A percentile compares a stretch with the other conserved stretches of the same genome.
Evolutionary conservation across 2,888 invertebrate genomes (phyloP).

Genomic region (Caradrina clavipalpis): DNA sequence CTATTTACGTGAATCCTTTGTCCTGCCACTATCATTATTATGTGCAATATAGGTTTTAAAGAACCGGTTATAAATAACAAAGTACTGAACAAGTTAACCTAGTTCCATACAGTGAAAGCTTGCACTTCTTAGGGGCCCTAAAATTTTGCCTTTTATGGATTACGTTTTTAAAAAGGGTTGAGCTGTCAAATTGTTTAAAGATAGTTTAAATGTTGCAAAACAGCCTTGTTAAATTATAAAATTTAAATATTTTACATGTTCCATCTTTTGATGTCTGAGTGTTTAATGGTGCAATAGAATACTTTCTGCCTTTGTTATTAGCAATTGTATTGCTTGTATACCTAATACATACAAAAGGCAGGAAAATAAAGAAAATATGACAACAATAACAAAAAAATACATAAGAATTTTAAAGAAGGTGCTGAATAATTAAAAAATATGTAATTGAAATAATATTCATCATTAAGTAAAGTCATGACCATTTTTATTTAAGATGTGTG

Average conservation of each 20-base stretch:
- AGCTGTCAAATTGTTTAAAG: no score
- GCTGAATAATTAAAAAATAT: not conserved
- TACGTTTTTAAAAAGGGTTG: constrained; percentile 9
- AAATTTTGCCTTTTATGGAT: constrained; percentile 5
- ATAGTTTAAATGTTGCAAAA: constrained; percentile 1
- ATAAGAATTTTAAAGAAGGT: not conserved
- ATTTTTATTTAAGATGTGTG: not conserved
- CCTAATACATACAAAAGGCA: no score
- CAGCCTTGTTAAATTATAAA: not conserved
- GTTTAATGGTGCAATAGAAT: not conserved
- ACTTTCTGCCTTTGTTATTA: not conserved
- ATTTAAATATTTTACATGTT: constrained; percentile 3
- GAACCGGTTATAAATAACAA: constrained; percentile 15
- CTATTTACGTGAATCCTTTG: not conserved
- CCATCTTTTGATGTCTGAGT: not conserved
- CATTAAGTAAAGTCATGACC: not conserved
- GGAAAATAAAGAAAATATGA: not conserved
- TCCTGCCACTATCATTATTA: constrained; percentile 6
- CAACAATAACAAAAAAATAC: not conserved
- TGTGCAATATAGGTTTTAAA: not conserved
- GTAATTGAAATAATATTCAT: not conserved
- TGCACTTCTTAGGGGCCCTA: constrained; percentile 4
- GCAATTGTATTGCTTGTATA: not conserved
- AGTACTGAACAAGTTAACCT: not conserved
- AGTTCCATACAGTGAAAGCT: constrained; percentile 7